phyloP scores from a whole-genome alignment of 2,888 invertebrate genomes.

The Synergus laeviventris region DNA sequence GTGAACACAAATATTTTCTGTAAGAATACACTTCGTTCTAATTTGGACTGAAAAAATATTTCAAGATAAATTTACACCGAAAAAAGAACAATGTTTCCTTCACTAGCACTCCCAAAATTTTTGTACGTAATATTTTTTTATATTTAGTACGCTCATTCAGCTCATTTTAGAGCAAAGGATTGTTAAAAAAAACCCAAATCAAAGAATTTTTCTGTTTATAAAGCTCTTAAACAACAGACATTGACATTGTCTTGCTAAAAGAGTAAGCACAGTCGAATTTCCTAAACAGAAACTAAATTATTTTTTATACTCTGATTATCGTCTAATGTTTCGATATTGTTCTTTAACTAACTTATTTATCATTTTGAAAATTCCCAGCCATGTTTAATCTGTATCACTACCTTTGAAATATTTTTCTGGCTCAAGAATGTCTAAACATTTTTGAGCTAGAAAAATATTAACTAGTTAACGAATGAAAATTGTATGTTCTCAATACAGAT shows the following conservation, averaged over 20 bases:
- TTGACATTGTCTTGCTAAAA: conserved; percentile 1
- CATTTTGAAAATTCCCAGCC: too few relatives aligned
- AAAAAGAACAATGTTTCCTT: background rate
- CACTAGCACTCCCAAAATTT: background rate
- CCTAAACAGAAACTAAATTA: conserved; percentile 3
- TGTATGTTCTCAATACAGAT: background rate
- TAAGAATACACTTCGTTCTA: background rate
- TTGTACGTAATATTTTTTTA: background rate
- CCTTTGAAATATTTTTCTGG: background rate
- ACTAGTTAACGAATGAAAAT: background rate
- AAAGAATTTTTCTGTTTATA: background rate
- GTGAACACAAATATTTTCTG: background rate
- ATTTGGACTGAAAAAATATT: background rate
- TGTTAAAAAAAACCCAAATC: background rate
- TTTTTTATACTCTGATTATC: background rate
- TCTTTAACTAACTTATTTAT: background rate
- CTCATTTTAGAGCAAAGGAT: background rate
- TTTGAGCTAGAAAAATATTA: too few relatives aligned
- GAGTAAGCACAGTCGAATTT: conserved; percentile 2
- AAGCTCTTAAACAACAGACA: background rate
- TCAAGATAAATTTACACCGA: background rate
- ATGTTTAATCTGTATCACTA: background rate
- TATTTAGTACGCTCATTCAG: background rate
- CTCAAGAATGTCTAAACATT: too few relatives aligned
- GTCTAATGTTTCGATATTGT: background rate